Evolutionary conservation across 2,797 vertebrate genomes (phyloP).

Genomic region (Falco novaeseelandiae): DNA sequence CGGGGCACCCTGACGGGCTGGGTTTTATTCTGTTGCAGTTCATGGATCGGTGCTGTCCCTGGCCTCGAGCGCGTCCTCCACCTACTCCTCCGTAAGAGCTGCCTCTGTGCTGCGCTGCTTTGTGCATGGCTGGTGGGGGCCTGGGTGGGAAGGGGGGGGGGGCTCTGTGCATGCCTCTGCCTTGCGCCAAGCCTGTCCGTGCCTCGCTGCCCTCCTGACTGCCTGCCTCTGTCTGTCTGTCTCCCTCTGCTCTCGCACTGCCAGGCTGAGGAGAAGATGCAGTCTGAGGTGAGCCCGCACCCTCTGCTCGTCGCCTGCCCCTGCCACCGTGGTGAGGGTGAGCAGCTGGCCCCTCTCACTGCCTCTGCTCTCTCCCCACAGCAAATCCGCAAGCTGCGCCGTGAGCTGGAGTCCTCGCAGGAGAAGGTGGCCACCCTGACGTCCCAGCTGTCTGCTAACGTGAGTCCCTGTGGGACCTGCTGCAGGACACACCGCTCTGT

Average conservation of each 20-base stretch:
- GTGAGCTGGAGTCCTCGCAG: slow-evolving; percentile 95
- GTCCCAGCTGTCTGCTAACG: slow-evolving; percentile 91
- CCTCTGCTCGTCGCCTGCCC: background rate
- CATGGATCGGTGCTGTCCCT: slow-evolving; percentile 94
- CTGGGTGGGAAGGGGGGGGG: background rate
- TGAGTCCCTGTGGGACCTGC: slow-evolving; percentile 69
- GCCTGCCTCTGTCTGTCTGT: slow-evolving; percentile 74
- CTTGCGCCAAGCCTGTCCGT: background rate
- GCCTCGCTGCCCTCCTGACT: slow-evolving; percentile 66
- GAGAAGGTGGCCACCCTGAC: slow-evolving; percentile 95
- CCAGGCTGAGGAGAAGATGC: slow-evolving; percentile 98
- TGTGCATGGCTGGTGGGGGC: background rate
- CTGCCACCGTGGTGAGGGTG: rapidly evolving
- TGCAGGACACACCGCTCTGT: background rate
- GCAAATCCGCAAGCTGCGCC: slow-evolving; percentile 95
- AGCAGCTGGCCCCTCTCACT: background rate
- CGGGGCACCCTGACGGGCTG: background rate
- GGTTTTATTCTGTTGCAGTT: slow-evolving; percentile 81
- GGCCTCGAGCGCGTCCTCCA: slow-evolving; percentile 95
- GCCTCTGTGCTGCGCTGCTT: background rate
- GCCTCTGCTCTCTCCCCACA: slow-evolving; percentile 41
- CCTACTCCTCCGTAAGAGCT: slow-evolving; percentile 93
- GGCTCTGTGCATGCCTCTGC: slow-evolving; percentile 41
- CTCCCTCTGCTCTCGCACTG: slow-evolving; percentile 69
- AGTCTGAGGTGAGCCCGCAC: slow-evolving; percentile 88